These are phyloP conservation scores for Drosophila subquinaria DNA, from an alignment of 2,888 invertebrate species.

Conservation along the genomic window DNA sequence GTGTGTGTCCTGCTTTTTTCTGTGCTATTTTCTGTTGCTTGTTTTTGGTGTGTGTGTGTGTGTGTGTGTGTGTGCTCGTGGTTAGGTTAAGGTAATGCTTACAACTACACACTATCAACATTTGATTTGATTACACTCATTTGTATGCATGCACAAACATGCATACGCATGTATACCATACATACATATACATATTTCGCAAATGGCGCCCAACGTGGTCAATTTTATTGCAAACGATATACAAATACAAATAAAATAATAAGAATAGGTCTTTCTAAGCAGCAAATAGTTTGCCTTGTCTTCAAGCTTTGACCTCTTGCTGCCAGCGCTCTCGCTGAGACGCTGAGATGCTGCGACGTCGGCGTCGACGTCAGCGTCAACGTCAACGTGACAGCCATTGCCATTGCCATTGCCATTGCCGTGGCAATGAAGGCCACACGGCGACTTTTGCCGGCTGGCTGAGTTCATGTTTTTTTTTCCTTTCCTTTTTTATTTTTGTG, in stretches of 20 bases:
- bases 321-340: background rate
- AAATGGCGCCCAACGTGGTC: conserved; percentile 28
- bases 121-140: conserved; percentile 80
- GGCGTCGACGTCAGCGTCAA: conserved; percentile 18
- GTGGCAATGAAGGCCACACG: conserved; percentile 72
- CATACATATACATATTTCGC: too few species aligned
- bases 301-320: conserved; percentile 49
- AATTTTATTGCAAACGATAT: conserved; percentile 55
- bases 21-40: conserved; percentile 40
- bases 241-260: conserved; percentile 39
- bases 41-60: conserved; percentile 13
- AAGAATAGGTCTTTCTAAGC: conserved; percentile 48
- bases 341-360: background rate
- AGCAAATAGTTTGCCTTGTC: conserved; percentile 17
- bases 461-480: conserved; percentile 46
- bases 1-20: conserved; percentile 12
- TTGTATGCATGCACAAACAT: conserved; percentile 56
- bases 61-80: conserved; percentile 17
- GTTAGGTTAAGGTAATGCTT: conserved; percentile 65
- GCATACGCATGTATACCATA: background rate
- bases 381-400: conserved; percentile 15
- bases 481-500: conserved; percentile 4
- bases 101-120: conserved; percentile 76
- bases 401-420: conserved; percentile 27
- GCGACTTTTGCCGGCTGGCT: conserved; percentile 76